These are phyloP conservation scores for Latrodectus geometricus DNA, from an alignment of 1,140 invertebrate species.

Conservation along the genomic window DNA sequence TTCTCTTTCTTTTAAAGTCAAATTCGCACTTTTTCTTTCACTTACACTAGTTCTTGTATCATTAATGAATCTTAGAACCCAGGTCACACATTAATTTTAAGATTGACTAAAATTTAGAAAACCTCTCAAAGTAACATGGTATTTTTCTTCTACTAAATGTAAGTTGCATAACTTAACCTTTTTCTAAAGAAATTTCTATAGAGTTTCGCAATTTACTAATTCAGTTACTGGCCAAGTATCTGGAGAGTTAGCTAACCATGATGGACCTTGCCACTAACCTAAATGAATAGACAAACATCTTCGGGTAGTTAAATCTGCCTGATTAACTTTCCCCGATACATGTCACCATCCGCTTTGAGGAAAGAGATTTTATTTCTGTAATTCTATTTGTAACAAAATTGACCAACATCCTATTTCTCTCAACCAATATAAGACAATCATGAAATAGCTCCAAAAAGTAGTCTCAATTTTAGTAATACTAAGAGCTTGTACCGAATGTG, in stretches of 20 bases:
- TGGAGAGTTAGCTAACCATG: neutral
- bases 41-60: neutral
- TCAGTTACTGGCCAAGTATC: neutral
- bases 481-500: neutral
- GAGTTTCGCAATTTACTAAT: neutral
- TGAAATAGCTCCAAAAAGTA: neutral
- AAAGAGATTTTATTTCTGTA: neutral
- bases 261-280: neutral
- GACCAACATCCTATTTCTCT: neutral
- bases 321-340: constrained; percentile 15
- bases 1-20: neutral
- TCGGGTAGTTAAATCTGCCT: neutral
- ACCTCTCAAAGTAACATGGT: neutral
- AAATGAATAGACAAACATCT: neutral
- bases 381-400: neutral
- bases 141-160: neutral
- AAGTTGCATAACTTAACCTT: neutral
- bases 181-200: neutral
- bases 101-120: neutral
- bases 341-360: neutral
- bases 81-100: neutral
- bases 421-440: neutral
- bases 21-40: neutral
- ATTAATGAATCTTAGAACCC: neutral
- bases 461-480: neutral